Evolutionary conservation across 2,888 invertebrate species (phyloP).

Genomic region (Meliscaeva auricollis): DNA sequence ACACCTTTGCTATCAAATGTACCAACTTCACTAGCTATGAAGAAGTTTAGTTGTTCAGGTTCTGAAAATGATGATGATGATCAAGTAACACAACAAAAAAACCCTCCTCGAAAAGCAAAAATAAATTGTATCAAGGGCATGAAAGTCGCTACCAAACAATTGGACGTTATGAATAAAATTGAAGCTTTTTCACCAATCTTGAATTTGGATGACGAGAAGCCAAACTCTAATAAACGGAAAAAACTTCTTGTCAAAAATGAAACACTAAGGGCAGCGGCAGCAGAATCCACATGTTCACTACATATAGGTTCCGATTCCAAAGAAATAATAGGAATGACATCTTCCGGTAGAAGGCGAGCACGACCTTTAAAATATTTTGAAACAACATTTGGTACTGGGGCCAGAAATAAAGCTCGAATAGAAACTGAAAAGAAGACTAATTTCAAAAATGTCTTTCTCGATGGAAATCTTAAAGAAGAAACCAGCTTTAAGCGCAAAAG

Average conservation of each 20-base stretch:
- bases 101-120: constrained; percentile 9
- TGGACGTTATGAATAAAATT: background rate
- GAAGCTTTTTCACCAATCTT: background rate
- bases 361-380: constrained; percentile 88
- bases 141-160: constrained; percentile 13
- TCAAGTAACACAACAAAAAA: too few species aligned
- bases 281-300: background rate
- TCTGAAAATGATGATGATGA: constrained; percentile 84
- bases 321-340: constrained; percentile 85
- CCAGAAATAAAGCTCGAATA: constrained; percentile 35
- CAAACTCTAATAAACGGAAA: constrained; percentile 43
- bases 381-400: constrained; percentile 85
- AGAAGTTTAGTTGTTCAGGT: constrained; percentile 85
- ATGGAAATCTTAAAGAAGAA: constrained; percentile 28
- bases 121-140: constrained; percentile 4
- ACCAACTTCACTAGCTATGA: constrained; percentile 87
- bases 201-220: constrained; percentile 15
- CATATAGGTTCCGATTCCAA: constrained; percentile 14
- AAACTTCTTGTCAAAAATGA: constrained; percentile 47
- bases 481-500: constrained; percentile 50
- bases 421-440: constrained; percentile 43
- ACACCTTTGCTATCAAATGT: constrained; percentile 92
- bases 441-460: constrained; percentile 26
- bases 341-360: constrained; percentile 87
- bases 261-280: background rate